phyloP scores from a whole-genome alignment of 2,113 vertebrate genomes.

The Eubucco bourcierii region DNA sequence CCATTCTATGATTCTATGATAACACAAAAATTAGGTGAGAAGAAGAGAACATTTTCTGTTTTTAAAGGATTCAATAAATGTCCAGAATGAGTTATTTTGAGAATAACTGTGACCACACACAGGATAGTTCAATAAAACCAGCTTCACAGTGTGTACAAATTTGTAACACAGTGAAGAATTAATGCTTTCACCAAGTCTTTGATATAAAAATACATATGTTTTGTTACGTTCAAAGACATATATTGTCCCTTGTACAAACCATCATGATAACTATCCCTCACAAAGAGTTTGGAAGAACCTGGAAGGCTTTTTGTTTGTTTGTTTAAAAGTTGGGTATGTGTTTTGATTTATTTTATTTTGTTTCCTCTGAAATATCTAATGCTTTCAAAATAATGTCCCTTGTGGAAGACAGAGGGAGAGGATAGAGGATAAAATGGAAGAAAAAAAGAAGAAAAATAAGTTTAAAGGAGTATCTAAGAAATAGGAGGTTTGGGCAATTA shows the following conservation, averaged over 20 bases:
- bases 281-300: background rate
- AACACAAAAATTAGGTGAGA: background rate
- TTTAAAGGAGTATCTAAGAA: background rate
- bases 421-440: background rate
- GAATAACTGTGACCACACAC: background rate
- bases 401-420: background rate
- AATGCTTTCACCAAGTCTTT: background rate
- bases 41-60: background rate
- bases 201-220: background rate
- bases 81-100: background rate
- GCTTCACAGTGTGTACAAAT: background rate
- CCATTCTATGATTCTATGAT: too few species aligned
- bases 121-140: background rate
- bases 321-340: background rate
- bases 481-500: slow-evolving; percentile 12
- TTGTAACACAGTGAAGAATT: background rate
- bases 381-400: background rate
- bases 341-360: background rate
- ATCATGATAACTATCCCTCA: background rate
- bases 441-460: background rate
- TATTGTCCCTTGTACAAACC: background rate
- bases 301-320: rapidly evolving
- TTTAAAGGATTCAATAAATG: background rate
- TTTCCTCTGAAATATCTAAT: background rate
- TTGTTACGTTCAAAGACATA: background rate